phyloP scores from a whole-genome alignment of 1,140 invertebrate genomes.

The Scylla paramamosain region DNA sequence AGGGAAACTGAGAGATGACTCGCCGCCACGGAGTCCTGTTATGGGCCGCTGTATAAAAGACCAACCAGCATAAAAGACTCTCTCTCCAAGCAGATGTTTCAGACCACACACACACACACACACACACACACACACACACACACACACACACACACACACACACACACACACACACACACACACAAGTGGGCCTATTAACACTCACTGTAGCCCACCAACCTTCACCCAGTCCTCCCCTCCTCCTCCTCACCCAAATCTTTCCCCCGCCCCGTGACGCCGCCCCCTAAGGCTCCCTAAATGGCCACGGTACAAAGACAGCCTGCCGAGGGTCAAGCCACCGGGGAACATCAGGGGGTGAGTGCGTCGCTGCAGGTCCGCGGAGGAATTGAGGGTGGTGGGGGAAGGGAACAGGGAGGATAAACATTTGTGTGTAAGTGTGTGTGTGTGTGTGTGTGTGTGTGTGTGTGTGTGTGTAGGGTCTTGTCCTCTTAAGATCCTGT shows the following conservation, averaged over 20 bases:
- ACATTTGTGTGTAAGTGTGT: background rate
- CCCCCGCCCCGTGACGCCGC: background rate
- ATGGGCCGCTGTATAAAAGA: background rate
- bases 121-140: too few species aligned
- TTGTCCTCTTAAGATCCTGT: too few species aligned
- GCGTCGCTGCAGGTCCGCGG: background rate
- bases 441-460: conserved; percentile 20
- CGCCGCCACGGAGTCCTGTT: background rate
- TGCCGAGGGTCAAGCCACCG: background rate
- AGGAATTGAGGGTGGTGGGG: background rate
- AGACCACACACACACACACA: too few species aligned
- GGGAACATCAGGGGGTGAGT: background rate
- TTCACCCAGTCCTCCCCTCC: background rate
- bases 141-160: background rate
- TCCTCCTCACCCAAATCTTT: background rate
- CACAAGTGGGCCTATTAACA: background rate
- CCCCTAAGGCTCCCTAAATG: background rate
- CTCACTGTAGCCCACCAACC: background rate
- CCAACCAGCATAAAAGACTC: background rate
- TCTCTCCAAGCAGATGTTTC: background rate
- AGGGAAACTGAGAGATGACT: background rate
- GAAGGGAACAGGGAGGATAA: background rate
- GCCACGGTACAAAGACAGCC: too few species aligned
- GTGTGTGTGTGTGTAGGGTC: background rate
- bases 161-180: conserved; percentile 20